These are phyloP conservation scores for Artemia franciscana DNA, from an alignment of 1,140 invertebrate genomes.

Conservation along the genomic window DNA sequence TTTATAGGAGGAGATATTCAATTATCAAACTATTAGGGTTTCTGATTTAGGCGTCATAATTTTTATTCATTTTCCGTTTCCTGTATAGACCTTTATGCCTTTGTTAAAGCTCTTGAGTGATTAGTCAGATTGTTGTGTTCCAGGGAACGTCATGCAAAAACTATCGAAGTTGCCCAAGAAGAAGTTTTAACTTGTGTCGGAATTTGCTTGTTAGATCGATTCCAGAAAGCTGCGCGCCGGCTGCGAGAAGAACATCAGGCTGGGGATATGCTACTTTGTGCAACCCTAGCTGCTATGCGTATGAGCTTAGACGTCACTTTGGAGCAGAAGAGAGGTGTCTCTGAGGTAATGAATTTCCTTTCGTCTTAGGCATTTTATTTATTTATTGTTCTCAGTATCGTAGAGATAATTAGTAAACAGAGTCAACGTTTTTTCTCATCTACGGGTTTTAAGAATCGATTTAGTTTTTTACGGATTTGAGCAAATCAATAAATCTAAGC, in stretches of 20 bases:
- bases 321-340: constrained; percentile 63
- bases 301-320: constrained; percentile 67
- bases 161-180: constrained; percentile 79
- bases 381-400: constrained; percentile 9
- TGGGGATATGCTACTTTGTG: constrained; percentile 66
- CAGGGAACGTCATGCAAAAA: constrained; percentile 76
- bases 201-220: constrained; percentile 64
- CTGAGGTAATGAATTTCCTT: constrained; percentile 28
- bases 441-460: background rate
- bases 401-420: constrained; percentile 1
- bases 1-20: too few species aligned
- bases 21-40: too few species aligned
- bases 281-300: constrained; percentile 58
- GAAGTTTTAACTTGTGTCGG: constrained; percentile 80
- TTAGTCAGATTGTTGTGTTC: background rate
- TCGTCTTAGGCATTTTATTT: constrained; percentile 21
- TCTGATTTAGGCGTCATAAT: too few species aligned
- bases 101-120: too few species aligned
- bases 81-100: too few species aligned
- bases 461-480: background rate
- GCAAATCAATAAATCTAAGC: background rate
- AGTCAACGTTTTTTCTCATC: background rate
- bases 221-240: constrained; percentile 59
- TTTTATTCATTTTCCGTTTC: too few species aligned
- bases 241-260: constrained; percentile 70